These are phyloP conservation scores for Nymphalis polychloros DNA, from an alignment of 2,888 invertebrate species.

Conservation along the genomic window DNA sequence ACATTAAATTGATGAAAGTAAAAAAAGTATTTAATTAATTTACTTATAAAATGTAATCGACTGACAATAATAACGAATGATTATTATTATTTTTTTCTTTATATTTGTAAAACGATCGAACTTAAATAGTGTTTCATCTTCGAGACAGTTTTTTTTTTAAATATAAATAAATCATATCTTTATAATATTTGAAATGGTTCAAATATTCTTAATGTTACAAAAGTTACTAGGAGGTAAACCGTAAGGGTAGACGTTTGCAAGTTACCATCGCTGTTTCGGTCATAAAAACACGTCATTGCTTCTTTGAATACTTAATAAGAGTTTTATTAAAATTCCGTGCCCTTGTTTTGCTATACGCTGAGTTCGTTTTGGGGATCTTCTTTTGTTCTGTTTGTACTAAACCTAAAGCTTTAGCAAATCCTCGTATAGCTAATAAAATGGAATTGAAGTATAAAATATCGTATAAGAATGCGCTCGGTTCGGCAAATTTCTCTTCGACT, in stretches of 20 bases:
- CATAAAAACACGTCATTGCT: slow-evolving; percentile 75
- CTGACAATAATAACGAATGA: too few relatives aligned
- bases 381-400: slow-evolving; percentile 56
- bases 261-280: slow-evolving; percentile 62
- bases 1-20: too few relatives aligned
- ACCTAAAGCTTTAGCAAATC: slow-evolving; percentile 23
- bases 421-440: slow-evolving; percentile 15
- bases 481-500: too few relatives aligned
- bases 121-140: too few relatives aligned
- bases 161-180: too few relatives aligned
- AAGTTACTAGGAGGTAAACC: slow-evolving; percentile 59
- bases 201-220: slow-evolving; percentile 60
- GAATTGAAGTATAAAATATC: slow-evolving; percentile 2
- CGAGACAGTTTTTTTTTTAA: too few relatives aligned
- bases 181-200: slow-evolving; percentile 51
- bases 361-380: slow-evolving; percentile 53
- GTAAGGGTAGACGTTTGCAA: slow-evolving; percentile 56
- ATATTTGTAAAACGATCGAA: too few relatives aligned
- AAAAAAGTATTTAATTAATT: too few relatives aligned
- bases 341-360: slow-evolving; percentile 70
- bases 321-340: slow-evolving; percentile 79
- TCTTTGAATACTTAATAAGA: slow-evolving; percentile 78
- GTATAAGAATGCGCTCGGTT: neutral
- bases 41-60: too few relatives aligned
- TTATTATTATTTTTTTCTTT: too few relatives aligned